phyloP scores from a whole-genome alignment of 2,797 vertebrate species.

The Psittacula derbiana region DNA sequence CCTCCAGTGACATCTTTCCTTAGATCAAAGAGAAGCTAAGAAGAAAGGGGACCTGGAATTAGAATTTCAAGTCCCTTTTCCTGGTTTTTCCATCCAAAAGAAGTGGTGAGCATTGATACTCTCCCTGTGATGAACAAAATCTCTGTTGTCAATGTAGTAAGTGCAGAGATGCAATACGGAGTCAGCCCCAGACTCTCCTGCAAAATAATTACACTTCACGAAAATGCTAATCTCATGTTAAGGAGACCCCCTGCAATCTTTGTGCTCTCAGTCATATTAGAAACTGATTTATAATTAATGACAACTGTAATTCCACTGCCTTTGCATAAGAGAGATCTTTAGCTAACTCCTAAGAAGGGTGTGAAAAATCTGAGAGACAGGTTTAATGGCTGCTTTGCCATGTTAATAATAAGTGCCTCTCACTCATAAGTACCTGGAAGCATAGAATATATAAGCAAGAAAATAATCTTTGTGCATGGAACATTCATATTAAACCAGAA shows the following conservation, averaged over 20 bases:
- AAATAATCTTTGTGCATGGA: background rate
- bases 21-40: background rate
- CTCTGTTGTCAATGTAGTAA: background rate
- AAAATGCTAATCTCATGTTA: constrained; percentile 70
- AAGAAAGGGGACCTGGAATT: background rate
- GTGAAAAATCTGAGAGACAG: background rate
- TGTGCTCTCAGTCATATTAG: constrained; percentile 65
- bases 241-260: constrained; percentile 66
- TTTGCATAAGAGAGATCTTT: constrained; percentile 33
- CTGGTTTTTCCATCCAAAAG: background rate
- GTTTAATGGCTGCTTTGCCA: background rate
- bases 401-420: background rate
- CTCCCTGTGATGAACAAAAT: background rate
- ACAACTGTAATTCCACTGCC: constrained; percentile 40
- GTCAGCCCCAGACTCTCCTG: constrained; percentile 18
- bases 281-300: constrained; percentile 76
- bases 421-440: background rate
- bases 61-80: background rate
- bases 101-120: background rate
- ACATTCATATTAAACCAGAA: background rate
- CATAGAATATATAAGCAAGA: background rate
- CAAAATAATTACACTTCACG: constrained; percentile 69
- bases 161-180: background rate
- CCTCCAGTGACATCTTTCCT: background rate
- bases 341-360: background rate